Conservation (phyloP, 1,140 invertebrate genomes). For the Liolophura sinensis region DNA sequence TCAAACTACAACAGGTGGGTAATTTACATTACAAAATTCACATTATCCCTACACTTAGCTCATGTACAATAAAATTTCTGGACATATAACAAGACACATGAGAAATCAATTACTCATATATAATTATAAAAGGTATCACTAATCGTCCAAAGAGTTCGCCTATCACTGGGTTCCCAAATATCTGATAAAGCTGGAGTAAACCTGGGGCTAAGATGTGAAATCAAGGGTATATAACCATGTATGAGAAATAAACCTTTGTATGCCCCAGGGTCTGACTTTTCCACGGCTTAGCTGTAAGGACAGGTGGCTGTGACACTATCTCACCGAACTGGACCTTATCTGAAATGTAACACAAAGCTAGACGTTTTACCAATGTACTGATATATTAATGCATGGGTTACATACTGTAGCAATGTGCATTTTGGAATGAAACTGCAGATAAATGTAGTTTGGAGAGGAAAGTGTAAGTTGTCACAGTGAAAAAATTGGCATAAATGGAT, state of each 20-base stretch:
- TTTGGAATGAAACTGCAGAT: background rate
- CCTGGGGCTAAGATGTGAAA: too few species aligned
- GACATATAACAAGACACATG: too few species aligned
- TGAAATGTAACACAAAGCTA: conserved; percentile 10
- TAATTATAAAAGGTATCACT: too few species aligned
- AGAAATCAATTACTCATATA: too few species aligned
- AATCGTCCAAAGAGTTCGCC: background rate
- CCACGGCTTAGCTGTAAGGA: conserved; percentile 37
- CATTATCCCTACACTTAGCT: too few species aligned
- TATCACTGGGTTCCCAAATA: too few species aligned
- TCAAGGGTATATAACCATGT: too few species aligned
- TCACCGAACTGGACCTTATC: conserved; percentile 48
- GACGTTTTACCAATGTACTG: background rate
- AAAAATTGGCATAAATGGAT: background rate
- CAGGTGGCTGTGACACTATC: conserved; percentile 38
- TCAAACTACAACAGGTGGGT: too few species aligned
- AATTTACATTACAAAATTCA: too few species aligned
- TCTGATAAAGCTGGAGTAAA: too few species aligned
- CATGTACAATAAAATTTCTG: too few species aligned
- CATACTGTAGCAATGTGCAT: background rate
- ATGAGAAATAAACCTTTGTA: background rate
- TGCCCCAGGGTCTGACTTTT: conserved; percentile 11
- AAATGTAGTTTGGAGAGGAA: background rate
- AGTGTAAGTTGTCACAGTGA: background rate
- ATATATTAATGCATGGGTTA: background rate